Base-by-base conservation (phyloP, 2,113 vertebrate species). In the Lota lota region DNA sequence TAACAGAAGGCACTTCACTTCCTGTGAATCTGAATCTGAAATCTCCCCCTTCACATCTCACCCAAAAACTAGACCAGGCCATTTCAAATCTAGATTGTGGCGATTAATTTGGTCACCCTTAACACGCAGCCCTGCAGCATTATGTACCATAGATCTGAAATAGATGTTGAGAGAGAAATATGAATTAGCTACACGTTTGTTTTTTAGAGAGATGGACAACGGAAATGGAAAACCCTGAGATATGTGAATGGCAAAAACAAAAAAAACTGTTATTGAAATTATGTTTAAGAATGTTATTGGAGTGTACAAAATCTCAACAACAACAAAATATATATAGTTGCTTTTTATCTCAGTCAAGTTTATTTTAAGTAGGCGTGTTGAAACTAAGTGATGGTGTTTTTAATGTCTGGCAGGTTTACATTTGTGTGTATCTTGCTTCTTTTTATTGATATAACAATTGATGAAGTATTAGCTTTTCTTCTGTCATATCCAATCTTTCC, bases 301-400 rank as follows among this genome's bases (percentile, higher is more conserved):
- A 90, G 92, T 92, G 92, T 93, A 92, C 87, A 88, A 92, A 91
- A 91, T 91, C 90, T 89, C 88, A 90, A 91, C 88, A 88, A 90
- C 84, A 85, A 86, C 73, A 71, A 56, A 87, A 88, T 88, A 78
- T 68, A 87, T 70, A 87, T 88, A 88, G 83, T 89, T 88, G 87
- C 90, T 92, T 92, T 63, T 88, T 88, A 89, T 92, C 89, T 91
- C 87, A 87, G 83, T 89, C 88, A 86, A 86, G 79, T 88, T 83
- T 92, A 88, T 89, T 88, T 88, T 93, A 91, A 89, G 70, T 90
- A 91, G 88, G 83, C 53, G 73, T 88, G 83, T 91, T 90, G 83
- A 87, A 88, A 82, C 74, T 82, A 88, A 88, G 83, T 88, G 82
- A 79, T 88, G 78, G 85, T 89, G 79, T 90, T 88, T 84, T 82